Evolutionary conservation across 1,140 invertebrate species (phyloP).

Genomic region (Plutomurus gul): DNA sequence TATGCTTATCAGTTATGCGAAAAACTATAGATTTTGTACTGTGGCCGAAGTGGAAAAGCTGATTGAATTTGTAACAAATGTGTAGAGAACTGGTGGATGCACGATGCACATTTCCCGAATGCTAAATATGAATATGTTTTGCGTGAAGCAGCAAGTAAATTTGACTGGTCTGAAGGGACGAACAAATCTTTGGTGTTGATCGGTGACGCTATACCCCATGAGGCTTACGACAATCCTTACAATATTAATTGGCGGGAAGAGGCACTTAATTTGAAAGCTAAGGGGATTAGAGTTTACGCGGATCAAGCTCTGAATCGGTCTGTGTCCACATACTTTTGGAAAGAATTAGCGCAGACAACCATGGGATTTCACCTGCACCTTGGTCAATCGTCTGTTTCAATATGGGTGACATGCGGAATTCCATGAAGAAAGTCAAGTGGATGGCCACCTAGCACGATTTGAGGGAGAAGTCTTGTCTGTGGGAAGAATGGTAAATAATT

Average conservation of each 20-base stretch:
- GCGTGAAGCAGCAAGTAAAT: slow-evolving; percentile 31
- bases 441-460: neutral
- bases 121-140: slow-evolving; percentile 37
- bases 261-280: slow-evolving; percentile 9
- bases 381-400: slow-evolving; percentile 33
- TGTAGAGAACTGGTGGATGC: neutral
- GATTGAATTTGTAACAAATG: slow-evolving; percentile 29
- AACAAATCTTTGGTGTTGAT: slow-evolving; percentile 40
- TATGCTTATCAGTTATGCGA: slow-evolving; percentile 32
- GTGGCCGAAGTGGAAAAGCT: neutral
- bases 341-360: neutral
- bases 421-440: neutral
- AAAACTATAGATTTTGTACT: slow-evolving; percentile 36
- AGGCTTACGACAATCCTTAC: neutral
- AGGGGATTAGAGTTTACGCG: slow-evolving; percentile 36
- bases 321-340: neutral
- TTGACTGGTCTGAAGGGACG: slow-evolving; percentile 34
- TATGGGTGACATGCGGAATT: neutral
- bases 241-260: slow-evolving; percentile 35
- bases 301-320: slow-evolving; percentile 11
- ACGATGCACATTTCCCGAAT: slow-evolving; percentile 32
- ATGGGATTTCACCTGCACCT: slow-evolving; percentile 35
- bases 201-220: slow-evolving; percentile 37
- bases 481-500: slow-evolving; percentile 36
- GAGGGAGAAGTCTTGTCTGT: slow-evolving; percentile 2